Conservation (phyloP, 2,888 invertebrate genomes). For the Macrostomum cliftonense region DNA sequence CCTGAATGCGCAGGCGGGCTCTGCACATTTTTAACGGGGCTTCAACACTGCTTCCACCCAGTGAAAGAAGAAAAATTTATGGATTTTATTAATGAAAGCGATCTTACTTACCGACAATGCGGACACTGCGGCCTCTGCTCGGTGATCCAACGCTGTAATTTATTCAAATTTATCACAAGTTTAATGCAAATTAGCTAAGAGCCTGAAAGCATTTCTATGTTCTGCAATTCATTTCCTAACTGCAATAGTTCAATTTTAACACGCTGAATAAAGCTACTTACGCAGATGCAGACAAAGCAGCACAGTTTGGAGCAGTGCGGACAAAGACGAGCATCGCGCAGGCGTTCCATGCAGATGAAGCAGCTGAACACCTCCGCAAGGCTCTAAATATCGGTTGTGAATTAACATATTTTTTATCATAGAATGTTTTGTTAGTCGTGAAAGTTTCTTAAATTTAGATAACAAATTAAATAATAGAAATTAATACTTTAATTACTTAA, state of each 20-base stretch:
- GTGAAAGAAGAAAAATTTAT: neutral
- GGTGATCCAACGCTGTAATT: neutral
- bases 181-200: no score
- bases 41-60: no score
- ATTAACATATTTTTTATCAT: neutral
- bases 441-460: no score
- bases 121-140: no score
- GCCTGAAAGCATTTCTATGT: no score
- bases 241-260: no score
- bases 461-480: no score
- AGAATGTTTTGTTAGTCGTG: no score
- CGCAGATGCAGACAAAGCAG: conserved; percentile 71
- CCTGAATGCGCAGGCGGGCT: conserved; percentile 66
- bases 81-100: neutral
- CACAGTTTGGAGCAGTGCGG: conserved; percentile 84
- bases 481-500: no score
- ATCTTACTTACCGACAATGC: conserved; percentile 3
- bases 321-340: conserved; percentile 75
- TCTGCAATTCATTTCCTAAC: no score
- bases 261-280: conserved; percentile 15
- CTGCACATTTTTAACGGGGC: no score
- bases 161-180: no score
- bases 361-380: conserved; percentile 69
- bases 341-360: conserved; percentile 87
- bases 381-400: conserved; percentile 10